Evolutionary conservation across 2,113 vertebrate species (phyloP).

Genomic region (Phalacrocorax pelagicus): DNA sequence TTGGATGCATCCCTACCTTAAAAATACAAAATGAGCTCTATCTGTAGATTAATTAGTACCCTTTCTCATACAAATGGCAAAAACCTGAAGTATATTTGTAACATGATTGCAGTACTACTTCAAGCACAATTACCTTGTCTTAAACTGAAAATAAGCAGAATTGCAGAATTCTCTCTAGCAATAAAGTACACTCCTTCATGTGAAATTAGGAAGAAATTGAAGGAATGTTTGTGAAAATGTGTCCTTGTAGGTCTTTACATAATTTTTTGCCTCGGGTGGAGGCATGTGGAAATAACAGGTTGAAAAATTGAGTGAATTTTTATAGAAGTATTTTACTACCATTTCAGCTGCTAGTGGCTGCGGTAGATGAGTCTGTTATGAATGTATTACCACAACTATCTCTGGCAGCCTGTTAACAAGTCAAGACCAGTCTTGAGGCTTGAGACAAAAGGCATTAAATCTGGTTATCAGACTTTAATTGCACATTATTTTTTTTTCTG

Average conservation of each 20-base stretch:
- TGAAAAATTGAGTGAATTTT: not conserved
- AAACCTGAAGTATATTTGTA: constrained; percentile 11
- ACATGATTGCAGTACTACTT: constrained; percentile 51
- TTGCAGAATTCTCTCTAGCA: not conserved
- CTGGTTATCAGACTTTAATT: not conserved
- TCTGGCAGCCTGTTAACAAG: not conserved
- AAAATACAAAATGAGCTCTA: not conserved
- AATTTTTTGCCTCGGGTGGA: not conserved
- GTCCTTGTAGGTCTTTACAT: not conserved
- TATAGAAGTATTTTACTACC: not conserved
- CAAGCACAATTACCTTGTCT: constrained; percentile 52
- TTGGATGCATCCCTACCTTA: not conserved
- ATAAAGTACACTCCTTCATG: not conserved
- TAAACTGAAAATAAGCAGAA: constrained; percentile 48
- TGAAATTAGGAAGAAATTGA: constrained; percentile 36
- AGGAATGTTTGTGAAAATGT: not conserved
- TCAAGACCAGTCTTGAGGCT: not conserved
- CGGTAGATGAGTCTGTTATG: not conserved
- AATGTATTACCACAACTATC: not conserved
- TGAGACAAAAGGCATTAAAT: not conserved
- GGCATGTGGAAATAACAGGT: not conserved
- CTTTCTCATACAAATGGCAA: constrained; percentile 48
- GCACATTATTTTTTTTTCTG: not conserved
- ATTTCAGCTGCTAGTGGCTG: not conserved
- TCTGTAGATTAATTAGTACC: not conserved